Conservation (phyloP, 37 sponge, comb jelly and placozoan species). For the Eunapius fragilis region DNA sequence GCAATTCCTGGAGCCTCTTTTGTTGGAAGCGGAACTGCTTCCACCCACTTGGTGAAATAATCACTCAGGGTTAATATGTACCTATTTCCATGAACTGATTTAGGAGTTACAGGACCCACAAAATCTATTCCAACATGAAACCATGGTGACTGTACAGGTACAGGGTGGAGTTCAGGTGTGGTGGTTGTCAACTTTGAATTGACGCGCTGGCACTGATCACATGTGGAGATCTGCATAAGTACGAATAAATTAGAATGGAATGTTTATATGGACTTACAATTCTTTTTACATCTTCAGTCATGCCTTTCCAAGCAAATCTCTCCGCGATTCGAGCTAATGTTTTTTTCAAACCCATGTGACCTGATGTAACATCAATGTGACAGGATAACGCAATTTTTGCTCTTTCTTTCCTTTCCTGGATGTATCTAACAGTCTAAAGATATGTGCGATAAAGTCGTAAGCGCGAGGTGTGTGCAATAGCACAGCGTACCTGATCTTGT, state of each 20-base stretch:
- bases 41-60: conserved; percentile 47
- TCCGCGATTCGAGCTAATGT: conserved; percentile 22
- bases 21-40: conserved; percentile 29
- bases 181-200: not conserved
- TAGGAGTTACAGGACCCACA: conserved; percentile 23
- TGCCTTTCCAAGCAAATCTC: conserved; percentile 27
- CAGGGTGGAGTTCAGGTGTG: not conserved
- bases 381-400: conserved; percentile 19
- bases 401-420: too few species aligned
- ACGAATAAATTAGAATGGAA: too few species aligned
- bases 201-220: conserved; percentile 14
- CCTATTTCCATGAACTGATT: conserved; percentile 12
- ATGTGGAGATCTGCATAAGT: too few species aligned
- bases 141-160: not conserved
- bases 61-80: conserved; percentile 28
- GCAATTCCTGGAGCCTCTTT: conserved; percentile 31
- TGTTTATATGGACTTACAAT: too few species aligned
- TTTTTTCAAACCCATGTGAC: conserved; percentile 33
- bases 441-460: too few species aligned
- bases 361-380: conserved; percentile 38
- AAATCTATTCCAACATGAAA: not conserved
- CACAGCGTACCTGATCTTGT: too few species aligned
- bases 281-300: too few species aligned
- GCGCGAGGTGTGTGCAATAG: too few species aligned
- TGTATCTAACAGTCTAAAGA: too few species aligned